Conservation (phyloP, 2,888 invertebrate species). For the Leistus spinibarbis region DNA sequence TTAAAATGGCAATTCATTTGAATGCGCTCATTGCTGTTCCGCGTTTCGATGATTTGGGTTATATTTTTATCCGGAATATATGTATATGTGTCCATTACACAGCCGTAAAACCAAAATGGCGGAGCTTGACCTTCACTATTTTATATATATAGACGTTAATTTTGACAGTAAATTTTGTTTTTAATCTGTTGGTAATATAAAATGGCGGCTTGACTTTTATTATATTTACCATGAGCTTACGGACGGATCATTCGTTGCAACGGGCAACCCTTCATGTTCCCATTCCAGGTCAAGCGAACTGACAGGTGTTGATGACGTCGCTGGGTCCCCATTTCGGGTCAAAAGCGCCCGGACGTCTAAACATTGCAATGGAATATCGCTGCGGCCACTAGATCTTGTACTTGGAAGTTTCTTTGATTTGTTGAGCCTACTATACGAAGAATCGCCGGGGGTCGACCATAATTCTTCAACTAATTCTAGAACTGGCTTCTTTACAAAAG, state of each 20-base stretch:
- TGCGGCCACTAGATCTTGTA: conserved; percentile 53
- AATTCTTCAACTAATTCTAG: conserved; percentile 55
- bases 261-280: conserved; percentile 67
- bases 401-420: conserved; percentile 51
- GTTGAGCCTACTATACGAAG: conserved; percentile 54
- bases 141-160: too few species aligned
- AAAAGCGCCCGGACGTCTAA: conserved; percentile 63
- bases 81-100: not conserved
- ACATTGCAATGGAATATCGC: conserved; percentile 66
- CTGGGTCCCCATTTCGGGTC: conserved; percentile 46
- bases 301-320: conserved; percentile 63
- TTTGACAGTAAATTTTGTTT: not conserved
- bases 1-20: not conserved
- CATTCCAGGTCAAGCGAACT: conserved; percentile 73
- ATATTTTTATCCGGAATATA: not conserved
- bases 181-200: not conserved
- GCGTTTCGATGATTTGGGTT: not conserved
- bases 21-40: not conserved
- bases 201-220: not conserved
- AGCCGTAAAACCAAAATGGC: too few species aligned
- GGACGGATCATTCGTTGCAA: conserved; percentile 53
- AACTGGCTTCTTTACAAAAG: conserved; percentile 51
- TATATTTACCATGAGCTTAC: conserved; percentile 54
- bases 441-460: conserved; percentile 50
- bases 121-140: too few species aligned